Evolutionary conservation across 2,888 invertebrate species (phyloP).

Genomic region (Perizoma flavofasciatum): DNA sequence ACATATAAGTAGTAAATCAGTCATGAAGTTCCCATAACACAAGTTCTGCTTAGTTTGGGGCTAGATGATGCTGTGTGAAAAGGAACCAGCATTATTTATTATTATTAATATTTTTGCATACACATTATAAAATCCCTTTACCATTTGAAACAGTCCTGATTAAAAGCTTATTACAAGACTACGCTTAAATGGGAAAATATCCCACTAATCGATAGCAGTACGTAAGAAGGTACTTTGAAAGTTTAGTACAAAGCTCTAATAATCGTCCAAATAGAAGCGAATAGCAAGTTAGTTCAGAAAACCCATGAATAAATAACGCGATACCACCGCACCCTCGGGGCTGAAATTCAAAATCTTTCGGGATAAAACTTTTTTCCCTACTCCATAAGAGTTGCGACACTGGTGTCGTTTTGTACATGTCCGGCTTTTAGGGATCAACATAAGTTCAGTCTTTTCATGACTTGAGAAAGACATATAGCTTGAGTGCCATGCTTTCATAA

Average conservation of each 20-base stretch:
- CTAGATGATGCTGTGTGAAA: too few species aligned
- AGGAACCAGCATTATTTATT: too few species aligned
- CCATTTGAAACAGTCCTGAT: too few species aligned
- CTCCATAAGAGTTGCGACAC: constrained; percentile 17
- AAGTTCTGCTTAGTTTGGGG: too few species aligned
- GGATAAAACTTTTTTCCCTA: constrained; percentile 73
- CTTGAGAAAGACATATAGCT: too few species aligned
- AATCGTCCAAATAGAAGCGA: constrained; percentile 51
- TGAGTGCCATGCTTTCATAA: too few species aligned
- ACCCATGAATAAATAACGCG: constrained; percentile 77
- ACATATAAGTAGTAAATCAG: too few species aligned
- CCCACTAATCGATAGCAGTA: constrained; percentile 22
- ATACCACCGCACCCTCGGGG: constrained; percentile 63
- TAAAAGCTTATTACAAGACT: neutral
- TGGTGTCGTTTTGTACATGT: constrained; percentile 6
- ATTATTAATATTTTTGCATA: too few species aligned
- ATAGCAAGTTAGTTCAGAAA: constrained; percentile 55
- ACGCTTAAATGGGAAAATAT: neutral
- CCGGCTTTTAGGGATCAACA: constrained; percentile 9
- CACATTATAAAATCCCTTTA: too few species aligned
- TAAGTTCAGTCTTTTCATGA: neutral
- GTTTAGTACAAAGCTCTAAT: constrained; percentile 38
- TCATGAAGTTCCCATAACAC: too few species aligned
- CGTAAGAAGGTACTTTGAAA: constrained; percentile 20
- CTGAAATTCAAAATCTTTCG: constrained; percentile 73